Percentiles rank a stretch among this genome's conserved stretches.
These are phyloP conservation scores for Sula dactylatra DNA, from an alignment of 2,113 vertebrate genomes.

Conservation along the genomic window DNA sequence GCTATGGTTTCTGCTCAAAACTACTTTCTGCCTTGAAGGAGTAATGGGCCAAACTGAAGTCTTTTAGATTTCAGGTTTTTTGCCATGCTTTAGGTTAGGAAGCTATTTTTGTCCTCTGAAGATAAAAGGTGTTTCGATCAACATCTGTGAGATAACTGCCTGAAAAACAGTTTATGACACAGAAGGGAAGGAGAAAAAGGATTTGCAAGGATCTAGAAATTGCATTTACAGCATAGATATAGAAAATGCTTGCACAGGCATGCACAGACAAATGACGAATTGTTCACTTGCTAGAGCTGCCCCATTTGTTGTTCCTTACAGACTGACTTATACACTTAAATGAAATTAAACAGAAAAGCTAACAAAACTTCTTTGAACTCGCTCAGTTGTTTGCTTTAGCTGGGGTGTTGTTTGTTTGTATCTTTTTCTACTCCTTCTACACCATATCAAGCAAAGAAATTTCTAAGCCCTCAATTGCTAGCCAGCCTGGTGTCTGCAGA, in stretches of 20 bases:
- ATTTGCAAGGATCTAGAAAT: background rate
- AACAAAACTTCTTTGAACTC: background rate
- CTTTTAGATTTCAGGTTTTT: background rate
- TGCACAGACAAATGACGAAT: background rate
- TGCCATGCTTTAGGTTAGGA: background rate
- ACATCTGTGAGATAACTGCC: background rate
- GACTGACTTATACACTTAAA: background rate
- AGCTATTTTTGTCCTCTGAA: background rate
- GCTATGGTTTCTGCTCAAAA: background rate
- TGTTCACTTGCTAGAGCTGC: background rate
- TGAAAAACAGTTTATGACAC: background rate
- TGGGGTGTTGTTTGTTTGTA: background rate
- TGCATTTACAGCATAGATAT: background rate
- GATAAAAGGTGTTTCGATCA: background rate
- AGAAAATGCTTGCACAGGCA: background rate
- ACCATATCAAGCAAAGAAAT: background rate
- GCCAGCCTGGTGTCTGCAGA: background rate
- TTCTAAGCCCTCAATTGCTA: background rate
- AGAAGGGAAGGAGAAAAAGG: background rate
- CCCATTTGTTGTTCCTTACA: background rate
- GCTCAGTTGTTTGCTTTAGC: background rate
- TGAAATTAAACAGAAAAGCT: background rate
- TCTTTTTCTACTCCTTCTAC: background rate
- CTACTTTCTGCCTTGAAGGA: background rate
- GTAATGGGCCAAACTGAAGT: background rate